Evolutionary conservation across 2,797 vertebrate genomes (phyloP), one percentile per base, ranked within the genome.

Genomic region (Peromyscus nudipes): DNA sequence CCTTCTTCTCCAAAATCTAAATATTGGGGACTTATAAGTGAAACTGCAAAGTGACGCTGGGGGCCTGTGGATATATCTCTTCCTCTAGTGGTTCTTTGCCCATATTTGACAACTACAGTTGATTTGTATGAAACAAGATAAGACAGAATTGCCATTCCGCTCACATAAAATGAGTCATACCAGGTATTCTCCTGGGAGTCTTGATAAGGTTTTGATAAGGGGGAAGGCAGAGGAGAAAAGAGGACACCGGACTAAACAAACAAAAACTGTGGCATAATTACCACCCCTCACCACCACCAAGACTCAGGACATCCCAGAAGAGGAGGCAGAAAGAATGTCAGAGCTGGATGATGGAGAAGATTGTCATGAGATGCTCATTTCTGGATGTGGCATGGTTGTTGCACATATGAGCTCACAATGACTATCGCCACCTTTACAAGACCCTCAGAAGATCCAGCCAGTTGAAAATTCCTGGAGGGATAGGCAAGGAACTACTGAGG

Each of bases 81-180:
- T 88, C 4, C 57, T 90, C 17, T 34, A 87, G 84, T 2, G 37
- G 1, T n/a, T 11, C 6, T 79, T 64, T 19, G 37, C 25, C 14
- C 34, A 57, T 64, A 88, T 80, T 85, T 94, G 29, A 57, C 55
- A 60, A 31, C 19, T 71, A 16, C 27, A 80, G 77, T 0, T 75
- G 37, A 29, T 84, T 92, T 92, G 37, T 79, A 37, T 69, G n/a
- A 94, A 94, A 76, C 10, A 86, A 84, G 27, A 17, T 60, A 55
- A 62, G 0, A 12, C 25, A 92, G 31, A 23, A 13, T 60, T 64
- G 52, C 23, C 0, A 0, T 88, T 79, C 25, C 43, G n/a, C 1
- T 82, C 31, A 29, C n/a, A 8, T 71, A 49, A 79, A 90, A 75
- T 16, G 27, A 52, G 16, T 95, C 14, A 65, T 34, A n/a, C 6